Evolutionary conservation across 2,797 vertebrate species (phyloP).

Genomic region (Remorina albescens): DNA sequence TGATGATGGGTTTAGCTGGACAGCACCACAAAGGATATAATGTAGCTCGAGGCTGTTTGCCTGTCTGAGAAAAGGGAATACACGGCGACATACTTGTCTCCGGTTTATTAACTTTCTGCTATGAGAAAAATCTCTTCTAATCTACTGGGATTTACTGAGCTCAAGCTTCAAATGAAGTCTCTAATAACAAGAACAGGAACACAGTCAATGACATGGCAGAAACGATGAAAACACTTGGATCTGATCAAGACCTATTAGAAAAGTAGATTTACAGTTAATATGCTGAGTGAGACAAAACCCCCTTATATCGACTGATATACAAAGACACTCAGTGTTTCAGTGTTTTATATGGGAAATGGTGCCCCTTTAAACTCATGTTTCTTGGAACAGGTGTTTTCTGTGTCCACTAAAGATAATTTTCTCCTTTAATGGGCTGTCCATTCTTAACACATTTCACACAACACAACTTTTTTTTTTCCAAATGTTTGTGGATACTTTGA

Average conservation of each 20-base stretch:
- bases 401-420: not conserved
- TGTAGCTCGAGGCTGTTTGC: conserved; percentile 19
- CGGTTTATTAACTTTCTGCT: conserved; percentile 73
- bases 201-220: conserved; percentile 48
- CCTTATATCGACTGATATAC: not conserved
- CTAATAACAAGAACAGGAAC: conserved; percentile 58
- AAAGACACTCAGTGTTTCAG: too few species aligned
- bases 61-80: conserved; percentile 30
- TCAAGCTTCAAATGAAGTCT: conserved; percentile 52
- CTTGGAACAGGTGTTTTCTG: not conserved
- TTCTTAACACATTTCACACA: conserved; percentile 1
- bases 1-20: not conserved
- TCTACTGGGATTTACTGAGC: conserved; percentile 48
- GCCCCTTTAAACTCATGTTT: not conserved
- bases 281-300: conserved; percentile 1
- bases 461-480: not conserved
- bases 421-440: not conserved
- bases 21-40: not conserved
- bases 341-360: not conserved
- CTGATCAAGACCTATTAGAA: conserved; percentile 23
- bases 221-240: conserved; percentile 12
- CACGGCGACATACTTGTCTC: conserved; percentile 21
- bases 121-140: conserved; percentile 69
- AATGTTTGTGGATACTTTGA: not conserved
- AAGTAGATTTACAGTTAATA: too few species aligned